Evolutionary conservation across 2,797 vertebrate species (phyloP).

Genomic region (Gymnopithys bicolor): DNA sequence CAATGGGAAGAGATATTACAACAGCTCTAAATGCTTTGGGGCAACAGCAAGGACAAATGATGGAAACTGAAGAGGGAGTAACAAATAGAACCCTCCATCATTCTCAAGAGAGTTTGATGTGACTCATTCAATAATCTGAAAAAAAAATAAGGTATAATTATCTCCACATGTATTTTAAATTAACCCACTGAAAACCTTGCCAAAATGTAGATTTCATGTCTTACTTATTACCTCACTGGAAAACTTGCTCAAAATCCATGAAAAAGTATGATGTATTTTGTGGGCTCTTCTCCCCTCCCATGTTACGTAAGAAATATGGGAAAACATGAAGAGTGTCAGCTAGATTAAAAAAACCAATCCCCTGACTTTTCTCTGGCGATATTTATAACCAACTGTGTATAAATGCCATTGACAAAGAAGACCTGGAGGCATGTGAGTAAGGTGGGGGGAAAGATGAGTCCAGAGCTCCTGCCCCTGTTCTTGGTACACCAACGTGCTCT

Average conservation of each 20-base stretch:
- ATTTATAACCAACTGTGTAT: neutral
- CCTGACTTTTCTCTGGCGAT: neutral
- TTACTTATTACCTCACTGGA: neutral
- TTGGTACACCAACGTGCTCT: accelerated
- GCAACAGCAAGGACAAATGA: neutral
- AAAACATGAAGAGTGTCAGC: neutral
- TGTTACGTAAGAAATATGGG: neutral
- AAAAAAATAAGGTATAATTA: neutral
- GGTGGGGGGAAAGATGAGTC: neutral
- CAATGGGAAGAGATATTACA: neutral
- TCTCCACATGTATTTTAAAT: neutral
- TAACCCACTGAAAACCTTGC: neutral
- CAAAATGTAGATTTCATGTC: neutral
- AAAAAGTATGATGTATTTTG: neutral
- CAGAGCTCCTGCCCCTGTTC: neutral
- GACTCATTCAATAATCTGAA: neutral
- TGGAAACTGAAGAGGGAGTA: neutral
- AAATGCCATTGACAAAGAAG: neutral
- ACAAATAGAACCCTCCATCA: neutral
- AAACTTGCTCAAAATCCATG: neutral
- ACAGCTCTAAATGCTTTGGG: neutral
- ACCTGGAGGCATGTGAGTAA: neutral
- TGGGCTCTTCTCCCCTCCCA: neutral
- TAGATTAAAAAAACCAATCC: neutral
- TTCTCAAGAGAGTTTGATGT: neutral